Conservation (phyloP, 2,797 vertebrate genomes). For the Phrynocephalus vlangalii region DNA sequence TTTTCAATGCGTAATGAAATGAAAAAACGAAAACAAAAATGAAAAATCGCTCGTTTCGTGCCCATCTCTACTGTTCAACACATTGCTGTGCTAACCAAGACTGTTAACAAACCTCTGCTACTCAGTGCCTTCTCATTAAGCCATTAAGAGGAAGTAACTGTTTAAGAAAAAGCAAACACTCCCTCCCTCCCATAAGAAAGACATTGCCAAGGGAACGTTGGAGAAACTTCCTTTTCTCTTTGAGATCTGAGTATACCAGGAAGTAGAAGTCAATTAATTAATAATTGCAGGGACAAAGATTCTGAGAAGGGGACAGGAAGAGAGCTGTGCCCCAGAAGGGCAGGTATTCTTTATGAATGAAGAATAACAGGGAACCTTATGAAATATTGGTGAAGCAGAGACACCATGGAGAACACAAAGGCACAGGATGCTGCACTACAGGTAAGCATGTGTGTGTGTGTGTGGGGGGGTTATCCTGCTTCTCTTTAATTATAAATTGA, state of each 20-base stretch:
- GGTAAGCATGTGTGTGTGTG: constrained; percentile 47
- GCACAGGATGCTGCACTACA: constrained; percentile 58
- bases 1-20: no score
- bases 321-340: not conserved
- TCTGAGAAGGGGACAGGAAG: constrained; percentile 13
- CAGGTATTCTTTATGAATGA: constrained; percentile 46
- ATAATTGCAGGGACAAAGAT: constrained; percentile 59
- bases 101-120: constrained; percentile 1
- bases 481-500: constrained; percentile 5
- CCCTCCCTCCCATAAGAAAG: constrained; percentile 30
- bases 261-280: constrained; percentile 63
- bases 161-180: constrained; percentile 48
- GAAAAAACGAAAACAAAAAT: no score
- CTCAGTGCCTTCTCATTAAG: not conserved
- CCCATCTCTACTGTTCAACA: not conserved
- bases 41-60: no score
- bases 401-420: constrained; percentile 34
- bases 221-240: constrained; percentile 37
- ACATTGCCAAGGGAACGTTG: constrained; percentile 33
- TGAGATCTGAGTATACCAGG: constrained; percentile 46
- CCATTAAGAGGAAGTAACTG: constrained; percentile 29
- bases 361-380: not conserved
- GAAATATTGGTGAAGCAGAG: constrained; percentile 47
- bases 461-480: not conserved
- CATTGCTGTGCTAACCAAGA: not conserved